These are phyloP conservation scores for Scolopax mira DNA, from an alignment of 2,113 vertebrate species.

Conservation along the genomic window DNA sequence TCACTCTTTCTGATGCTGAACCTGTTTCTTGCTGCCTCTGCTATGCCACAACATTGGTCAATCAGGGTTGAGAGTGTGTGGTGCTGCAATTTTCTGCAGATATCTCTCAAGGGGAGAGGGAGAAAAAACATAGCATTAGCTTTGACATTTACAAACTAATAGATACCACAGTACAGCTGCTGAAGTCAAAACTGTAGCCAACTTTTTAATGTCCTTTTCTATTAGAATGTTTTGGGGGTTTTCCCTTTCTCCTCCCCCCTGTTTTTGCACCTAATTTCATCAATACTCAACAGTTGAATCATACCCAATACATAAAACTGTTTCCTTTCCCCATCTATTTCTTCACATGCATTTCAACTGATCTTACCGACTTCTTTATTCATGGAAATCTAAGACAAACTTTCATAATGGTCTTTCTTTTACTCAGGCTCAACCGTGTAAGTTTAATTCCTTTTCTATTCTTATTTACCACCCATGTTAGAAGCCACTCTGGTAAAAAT, in stretches of 20 bases:
- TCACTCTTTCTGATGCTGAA: neutral
- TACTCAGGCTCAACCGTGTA: neutral
- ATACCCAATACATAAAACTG: neutral
- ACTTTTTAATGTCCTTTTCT: neutral
- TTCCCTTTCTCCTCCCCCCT: fast-evolving
- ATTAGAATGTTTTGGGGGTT: neutral
- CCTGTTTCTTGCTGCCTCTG: neutral
- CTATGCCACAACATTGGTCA: neutral
- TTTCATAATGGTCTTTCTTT: neutral
- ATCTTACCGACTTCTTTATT: neutral
- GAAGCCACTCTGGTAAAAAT: neutral
- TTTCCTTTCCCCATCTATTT: neutral
- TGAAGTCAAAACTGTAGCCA: neutral
- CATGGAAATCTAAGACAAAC: neutral
- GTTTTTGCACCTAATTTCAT: too few relatives aligned
- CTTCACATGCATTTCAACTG: neutral
- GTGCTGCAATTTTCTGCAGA: neutral
- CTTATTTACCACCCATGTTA: neutral
- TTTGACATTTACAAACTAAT: neutral
- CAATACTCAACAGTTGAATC: neutral
- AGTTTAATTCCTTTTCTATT: neutral
- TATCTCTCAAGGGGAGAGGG: neutral
- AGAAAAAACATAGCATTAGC: neutral
- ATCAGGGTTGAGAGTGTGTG: neutral
- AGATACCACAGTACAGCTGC: neutral